Conservation (phyloP, 2,888 invertebrate genomes). For the Aphodius sticticus region DNA sequence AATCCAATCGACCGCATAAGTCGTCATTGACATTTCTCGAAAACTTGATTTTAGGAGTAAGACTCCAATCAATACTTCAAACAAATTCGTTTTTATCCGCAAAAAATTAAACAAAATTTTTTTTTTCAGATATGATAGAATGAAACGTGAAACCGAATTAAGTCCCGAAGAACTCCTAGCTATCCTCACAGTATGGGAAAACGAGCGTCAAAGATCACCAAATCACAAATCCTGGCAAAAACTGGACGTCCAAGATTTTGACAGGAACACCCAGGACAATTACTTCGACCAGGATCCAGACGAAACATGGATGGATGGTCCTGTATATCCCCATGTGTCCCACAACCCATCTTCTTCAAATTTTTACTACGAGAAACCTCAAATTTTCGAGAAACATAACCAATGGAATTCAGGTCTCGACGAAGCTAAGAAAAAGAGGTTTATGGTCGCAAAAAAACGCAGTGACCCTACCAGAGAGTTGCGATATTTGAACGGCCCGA, state of each 20-base stretch:
- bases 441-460: conserved; percentile 69
- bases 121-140: conserved; percentile 59
- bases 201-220: conserved; percentile 60
- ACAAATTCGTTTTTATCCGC: no score
- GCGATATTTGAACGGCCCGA: conserved; percentile 53
- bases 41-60: no score
- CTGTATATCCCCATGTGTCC: conserved; percentile 49
- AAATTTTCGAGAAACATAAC: conserved; percentile 47
- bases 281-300: conserved; percentile 59
- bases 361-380: conserved; percentile 56
- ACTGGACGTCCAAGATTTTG: conserved; percentile 62
- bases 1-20: no score
- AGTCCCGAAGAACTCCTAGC: conserved; percentile 70
- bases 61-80: no score
- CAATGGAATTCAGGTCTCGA: conserved; percentile 47
- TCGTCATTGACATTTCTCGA: no score
- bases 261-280: conserved; percentile 61
- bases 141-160: conserved; percentile 68
- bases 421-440: conserved; percentile 62
- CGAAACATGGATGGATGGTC: conserved; percentile 64
- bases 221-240: conserved; percentile 59
- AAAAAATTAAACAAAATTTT: no score
- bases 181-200: conserved; percentile 68
- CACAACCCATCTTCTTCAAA: conserved; percentile 64
- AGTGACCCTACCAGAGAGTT: conserved; percentile 58